phyloP scores from a whole-genome alignment of 2,797 vertebrate genomes.

The Mus minutoides region DNA sequence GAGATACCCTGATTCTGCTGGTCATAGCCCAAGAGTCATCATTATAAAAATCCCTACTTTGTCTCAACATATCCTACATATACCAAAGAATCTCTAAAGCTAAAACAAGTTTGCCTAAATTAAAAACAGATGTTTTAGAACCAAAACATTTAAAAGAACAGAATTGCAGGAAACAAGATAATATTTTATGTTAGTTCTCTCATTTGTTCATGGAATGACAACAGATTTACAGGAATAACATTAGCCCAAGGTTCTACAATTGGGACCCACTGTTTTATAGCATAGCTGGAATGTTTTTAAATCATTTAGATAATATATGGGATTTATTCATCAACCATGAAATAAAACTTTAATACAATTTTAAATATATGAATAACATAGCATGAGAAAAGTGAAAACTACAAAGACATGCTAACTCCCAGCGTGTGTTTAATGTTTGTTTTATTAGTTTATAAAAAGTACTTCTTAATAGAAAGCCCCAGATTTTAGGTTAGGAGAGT shows the following conservation, averaged over 20 bases:
- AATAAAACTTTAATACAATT: constrained; percentile 9
- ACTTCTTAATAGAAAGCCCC: not conserved
- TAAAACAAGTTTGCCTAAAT: not conserved
- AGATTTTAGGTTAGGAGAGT: not conserved
- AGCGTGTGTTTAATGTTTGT: not conserved
- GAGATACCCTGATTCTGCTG: not conserved
- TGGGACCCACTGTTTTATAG: not conserved
- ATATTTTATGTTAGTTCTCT: constrained; percentile 21
- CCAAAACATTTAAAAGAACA: not conserved
- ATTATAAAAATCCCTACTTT: not conserved
- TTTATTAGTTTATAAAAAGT: not conserved
- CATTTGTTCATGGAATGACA: not conserved
- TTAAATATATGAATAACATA: constrained; percentile 32
- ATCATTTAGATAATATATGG: not conserved
- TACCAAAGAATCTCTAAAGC: not conserved
- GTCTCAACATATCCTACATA: not conserved
- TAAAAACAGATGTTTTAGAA: not conserved
- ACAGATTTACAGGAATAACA: not conserved
- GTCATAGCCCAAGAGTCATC: not conserved
- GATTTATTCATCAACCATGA: constrained; percentile 5
- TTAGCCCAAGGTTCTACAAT: not conserved
- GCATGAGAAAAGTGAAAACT: not conserved
- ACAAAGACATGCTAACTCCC: not conserved
- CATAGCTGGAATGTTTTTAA: constrained; percentile 33
- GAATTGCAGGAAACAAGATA: constrained; percentile 18